A percentile compares a stretch with the other conserved stretches of the same genome.
Evolutionary conservation across 2,888 invertebrate species (phyloP).

Genomic region (Eupithecia pulchellata): DNA sequence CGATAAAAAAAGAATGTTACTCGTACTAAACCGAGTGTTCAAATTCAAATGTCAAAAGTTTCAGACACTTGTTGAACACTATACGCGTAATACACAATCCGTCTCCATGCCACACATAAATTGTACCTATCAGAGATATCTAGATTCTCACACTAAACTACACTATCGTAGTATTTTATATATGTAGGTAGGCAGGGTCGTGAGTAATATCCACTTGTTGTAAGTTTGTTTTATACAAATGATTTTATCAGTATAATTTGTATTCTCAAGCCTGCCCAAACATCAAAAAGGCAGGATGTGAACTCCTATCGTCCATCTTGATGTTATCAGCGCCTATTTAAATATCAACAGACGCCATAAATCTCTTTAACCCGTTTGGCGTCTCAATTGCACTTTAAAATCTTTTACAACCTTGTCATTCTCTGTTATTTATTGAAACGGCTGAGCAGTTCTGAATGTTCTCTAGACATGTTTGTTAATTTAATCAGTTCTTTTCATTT

Average conservation of each 20-base stretch:
- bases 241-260: constrained; percentile 23
- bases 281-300: constrained; percentile 32
- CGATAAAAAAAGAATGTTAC: too few species aligned
- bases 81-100: too few species aligned
- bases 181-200: neutral
- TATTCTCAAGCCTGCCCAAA: constrained; percentile 21
- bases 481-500: too few species aligned
- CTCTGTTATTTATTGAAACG: neutral
- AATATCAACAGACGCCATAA: constrained; percentile 39
- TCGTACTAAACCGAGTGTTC: too few species aligned
- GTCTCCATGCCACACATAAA: too few species aligned
- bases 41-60: too few species aligned
- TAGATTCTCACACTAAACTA: neutral
- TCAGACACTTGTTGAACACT: too few species aligned
- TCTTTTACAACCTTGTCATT: constrained; percentile 17
- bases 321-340: constrained; percentile 38
- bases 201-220: constrained; percentile 4
- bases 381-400: constrained; percentile 23
- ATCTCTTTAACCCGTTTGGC: constrained; percentile 35
- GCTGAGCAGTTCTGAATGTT: neutral
- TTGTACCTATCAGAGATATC: too few species aligned
- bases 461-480: neutral
- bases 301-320: constrained; percentile 26
- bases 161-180: too few species aligned
- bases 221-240: constrained; percentile 6